A percentile compares a stretch with the other conserved stretches of the same genome.
These are phyloP conservation scores for Pleuronectes platessa DNA, from an alignment of 2,113 vertebrate genomes.

Conservation along the genomic window DNA sequence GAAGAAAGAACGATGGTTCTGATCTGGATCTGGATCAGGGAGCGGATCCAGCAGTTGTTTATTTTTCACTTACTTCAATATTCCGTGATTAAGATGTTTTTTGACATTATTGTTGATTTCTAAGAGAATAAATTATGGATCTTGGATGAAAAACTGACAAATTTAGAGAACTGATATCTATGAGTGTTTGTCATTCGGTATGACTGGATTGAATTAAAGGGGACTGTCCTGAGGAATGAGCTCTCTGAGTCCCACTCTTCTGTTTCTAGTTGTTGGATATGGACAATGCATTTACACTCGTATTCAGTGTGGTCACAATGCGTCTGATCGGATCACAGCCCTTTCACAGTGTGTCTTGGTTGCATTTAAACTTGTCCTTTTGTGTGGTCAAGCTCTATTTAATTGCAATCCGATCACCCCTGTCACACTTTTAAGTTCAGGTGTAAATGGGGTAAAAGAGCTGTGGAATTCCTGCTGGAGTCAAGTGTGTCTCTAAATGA, in stretches of 20 bases:
- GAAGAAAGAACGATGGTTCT: too few species aligned
- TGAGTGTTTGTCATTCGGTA: too few species aligned
- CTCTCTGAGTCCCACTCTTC: neutral
- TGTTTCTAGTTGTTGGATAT: neutral
- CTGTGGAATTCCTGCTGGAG: conserved; percentile 22
- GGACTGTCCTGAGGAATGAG: neutral
- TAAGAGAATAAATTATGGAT: too few species aligned
- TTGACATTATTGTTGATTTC: too few species aligned
- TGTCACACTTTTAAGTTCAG: neutral
- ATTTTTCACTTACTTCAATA: too few species aligned
- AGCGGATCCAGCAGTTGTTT: too few species aligned
- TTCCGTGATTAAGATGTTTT: too few species aligned
- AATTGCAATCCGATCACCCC: neutral
- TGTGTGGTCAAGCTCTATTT: neutral
- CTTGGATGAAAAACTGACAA: too few species aligned
- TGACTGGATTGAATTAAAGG: neutral
- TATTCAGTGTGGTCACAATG: neutral
- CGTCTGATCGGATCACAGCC: too few species aligned
- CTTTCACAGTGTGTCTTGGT: neutral
- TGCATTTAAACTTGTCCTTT: neutral
- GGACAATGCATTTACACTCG: neutral
- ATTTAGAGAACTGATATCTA: too few species aligned
- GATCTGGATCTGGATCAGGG: too few species aligned
- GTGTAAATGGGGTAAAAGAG: neutral
- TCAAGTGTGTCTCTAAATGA: neutral